Conservation (phyloP, 2,797 vertebrate species). For the Nothura maculosa region DNA sequence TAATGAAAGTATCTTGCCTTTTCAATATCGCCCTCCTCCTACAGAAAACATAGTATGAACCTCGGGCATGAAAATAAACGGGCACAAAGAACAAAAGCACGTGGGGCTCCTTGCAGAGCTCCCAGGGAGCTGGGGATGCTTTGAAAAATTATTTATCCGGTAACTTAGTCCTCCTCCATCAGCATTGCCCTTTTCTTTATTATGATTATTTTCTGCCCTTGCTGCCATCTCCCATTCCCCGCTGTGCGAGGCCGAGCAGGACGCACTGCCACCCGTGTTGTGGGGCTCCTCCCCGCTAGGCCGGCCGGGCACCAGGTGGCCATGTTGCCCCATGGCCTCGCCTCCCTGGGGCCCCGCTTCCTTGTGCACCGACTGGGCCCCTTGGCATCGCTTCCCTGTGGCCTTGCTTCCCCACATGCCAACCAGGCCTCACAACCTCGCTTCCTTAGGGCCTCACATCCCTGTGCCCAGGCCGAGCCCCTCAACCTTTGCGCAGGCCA, state of each 20-base stretch:
- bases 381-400: too few relatives aligned
- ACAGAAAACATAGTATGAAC: conserved; percentile 3
- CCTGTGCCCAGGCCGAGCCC: too few relatives aligned
- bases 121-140: conserved; percentile 13
- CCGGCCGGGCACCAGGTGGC: too few relatives aligned
- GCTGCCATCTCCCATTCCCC: background rate
- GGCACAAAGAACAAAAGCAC: conserved; percentile 41
- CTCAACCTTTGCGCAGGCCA: too few relatives aligned
- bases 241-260: background rate
- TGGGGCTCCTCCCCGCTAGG: background rate
- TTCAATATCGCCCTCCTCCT: conserved; percentile 4
- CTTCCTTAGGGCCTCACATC: too few relatives aligned
- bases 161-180: background rate
- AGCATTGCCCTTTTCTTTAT: background rate
- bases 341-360: too few relatives aligned
- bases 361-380: too few relatives aligned
- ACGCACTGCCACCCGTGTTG: background rate
- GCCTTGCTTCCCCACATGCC: too few relatives aligned
- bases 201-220: background rate
- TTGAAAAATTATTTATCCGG: conserved; percentile 46
- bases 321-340: too few relatives aligned
- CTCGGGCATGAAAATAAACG: background rate
- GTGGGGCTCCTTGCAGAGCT: background rate
- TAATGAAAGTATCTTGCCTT: conserved; percentile 16
- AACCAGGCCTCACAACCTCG: too few relatives aligned